Evolutionary conservation across 2,113 vertebrate genomes (phyloP), one percentile per base, ranked within the genome.

Genomic region (Syrmaticus mikado): DNA sequence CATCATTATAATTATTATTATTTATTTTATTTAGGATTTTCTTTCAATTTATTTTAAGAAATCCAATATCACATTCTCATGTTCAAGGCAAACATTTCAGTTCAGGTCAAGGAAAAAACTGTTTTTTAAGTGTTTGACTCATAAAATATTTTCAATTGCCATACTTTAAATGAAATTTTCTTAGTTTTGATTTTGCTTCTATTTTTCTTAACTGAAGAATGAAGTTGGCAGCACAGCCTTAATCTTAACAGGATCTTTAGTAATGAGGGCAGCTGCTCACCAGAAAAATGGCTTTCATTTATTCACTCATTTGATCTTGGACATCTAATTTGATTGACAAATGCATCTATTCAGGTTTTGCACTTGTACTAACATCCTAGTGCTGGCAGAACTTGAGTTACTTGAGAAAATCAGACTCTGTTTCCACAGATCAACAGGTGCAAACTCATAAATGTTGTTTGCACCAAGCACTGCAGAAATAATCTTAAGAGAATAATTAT

Each of bases 361-460:
- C 87, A 62, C 75, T 95, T 89, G 85, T 95, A 91, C 93, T 94
- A 90, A 95, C 85, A 91, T 94, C 58, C 62, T 30, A 73, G 45
- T 73, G 53, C 85, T 95, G 89, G 71, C 87, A 95, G 67, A 89
- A 94, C 55, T 68, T 91, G 78, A 94, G 89, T 87, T 76, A 73
- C 82, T 91, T 77, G 85, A 95, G 75, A 73, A 95, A 94, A 91
- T 82, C 89, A 95, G 85, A 70, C 85, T 89, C 61, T 85, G 43
- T 70, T 92, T 78, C 67, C 75, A 92, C 75, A 91, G 79, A 96
- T 91, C 94, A 94, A 94, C 94, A 95, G 93, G 92, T 95, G 95
- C 93, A 92, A 85, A 85, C n/a, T 89, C 87, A 85, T 8, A 62
- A 94, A 91, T 82, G 64, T 87, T 90, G 62, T 95, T 92, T 2